A percentile compares a stretch with the other conserved stretches of the same genome.
These are phyloP conservation scores for Emydocephalus ijimae DNA, from an alignment of 2,113 vertebrate genomes.

Conservation along the genomic window DNA sequence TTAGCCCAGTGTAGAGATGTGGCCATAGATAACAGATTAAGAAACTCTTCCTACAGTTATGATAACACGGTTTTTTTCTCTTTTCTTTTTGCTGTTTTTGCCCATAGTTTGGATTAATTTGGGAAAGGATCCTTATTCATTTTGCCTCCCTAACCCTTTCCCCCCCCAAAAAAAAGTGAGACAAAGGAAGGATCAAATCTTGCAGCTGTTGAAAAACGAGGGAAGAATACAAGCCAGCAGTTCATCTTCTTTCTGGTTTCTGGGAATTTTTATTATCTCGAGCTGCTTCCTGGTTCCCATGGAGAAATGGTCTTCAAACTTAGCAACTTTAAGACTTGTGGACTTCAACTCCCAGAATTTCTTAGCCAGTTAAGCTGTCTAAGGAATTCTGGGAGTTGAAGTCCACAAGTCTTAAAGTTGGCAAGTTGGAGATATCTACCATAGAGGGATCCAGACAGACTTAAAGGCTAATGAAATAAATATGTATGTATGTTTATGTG, in stretches of 20 bases:
- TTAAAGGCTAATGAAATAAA: neutral
- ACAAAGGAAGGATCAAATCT: neutral
- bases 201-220: neutral
- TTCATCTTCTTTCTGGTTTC: constrained; percentile 34
- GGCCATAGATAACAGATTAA: too few relatives aligned
- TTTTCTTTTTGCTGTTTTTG: neutral
- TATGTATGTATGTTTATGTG: too few relatives aligned
- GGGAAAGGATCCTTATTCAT: neutral
- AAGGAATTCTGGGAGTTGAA: too few relatives aligned
- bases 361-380: too few relatives aligned
- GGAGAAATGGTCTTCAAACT: too few relatives aligned
- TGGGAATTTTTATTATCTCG: neutral
- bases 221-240: neutral
- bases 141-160: fast-evolving
- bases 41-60: too few relatives aligned
- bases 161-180: neutral
- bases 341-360: too few relatives aligned
- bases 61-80: neutral
- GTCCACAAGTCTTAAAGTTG: too few relatives aligned
- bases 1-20: too few relatives aligned
- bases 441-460: neutral
- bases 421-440: too few relatives aligned
- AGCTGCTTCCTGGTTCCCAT: neutral
- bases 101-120: neutral
- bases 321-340: too few relatives aligned